A percentile compares a stretch with the other conserved stretches of the same genome.
Conservation (phyloP, 2,888 invertebrate species). For the Coelogynopora nodosa region DNA sequence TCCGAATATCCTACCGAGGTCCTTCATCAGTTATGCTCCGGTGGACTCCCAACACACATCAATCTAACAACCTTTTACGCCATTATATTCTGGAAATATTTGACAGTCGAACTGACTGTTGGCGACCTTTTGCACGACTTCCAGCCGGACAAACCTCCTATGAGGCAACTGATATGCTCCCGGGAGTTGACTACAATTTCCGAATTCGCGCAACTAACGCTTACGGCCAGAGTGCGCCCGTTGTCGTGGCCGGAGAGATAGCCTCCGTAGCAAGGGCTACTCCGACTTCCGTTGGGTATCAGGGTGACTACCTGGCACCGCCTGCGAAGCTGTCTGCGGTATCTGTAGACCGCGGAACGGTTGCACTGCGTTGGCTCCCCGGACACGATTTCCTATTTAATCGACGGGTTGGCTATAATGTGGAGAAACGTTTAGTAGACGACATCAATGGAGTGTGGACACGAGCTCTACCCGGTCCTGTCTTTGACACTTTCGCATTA, state of each 20-base stretch:
- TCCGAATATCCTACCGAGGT: neutral
- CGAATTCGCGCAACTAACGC: conserved; percentile 69
- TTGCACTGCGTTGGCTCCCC: neutral
- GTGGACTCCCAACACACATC: neutral
- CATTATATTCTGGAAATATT: neutral
- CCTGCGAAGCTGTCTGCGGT: neutral
- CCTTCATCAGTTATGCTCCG: neutral
- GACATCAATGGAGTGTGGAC: neutral
- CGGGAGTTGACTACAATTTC: neutral
- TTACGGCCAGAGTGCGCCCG: conserved; percentile 84
- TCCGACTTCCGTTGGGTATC: neutral
- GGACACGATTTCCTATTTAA: neutral
- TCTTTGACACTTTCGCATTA: neutral
- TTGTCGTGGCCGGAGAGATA: conserved; percentile 70
- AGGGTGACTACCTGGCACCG: neutral
- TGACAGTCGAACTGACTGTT: neutral
- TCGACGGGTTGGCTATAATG: neutral
- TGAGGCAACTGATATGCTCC: conserved; percentile 22
- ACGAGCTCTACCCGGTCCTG: neutral
- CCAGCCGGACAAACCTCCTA: neutral
- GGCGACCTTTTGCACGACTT: conserved; percentile 12
- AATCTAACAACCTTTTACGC: no score
- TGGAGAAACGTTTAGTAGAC: neutral
- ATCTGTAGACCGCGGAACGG: neutral
- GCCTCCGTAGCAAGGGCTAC: neutral